A percentile compares a stretch with the other conserved stretches of the same genome.
Conservation (phyloP, 2,888 invertebrate species). For the Megastigmus dorsalis region DNA sequence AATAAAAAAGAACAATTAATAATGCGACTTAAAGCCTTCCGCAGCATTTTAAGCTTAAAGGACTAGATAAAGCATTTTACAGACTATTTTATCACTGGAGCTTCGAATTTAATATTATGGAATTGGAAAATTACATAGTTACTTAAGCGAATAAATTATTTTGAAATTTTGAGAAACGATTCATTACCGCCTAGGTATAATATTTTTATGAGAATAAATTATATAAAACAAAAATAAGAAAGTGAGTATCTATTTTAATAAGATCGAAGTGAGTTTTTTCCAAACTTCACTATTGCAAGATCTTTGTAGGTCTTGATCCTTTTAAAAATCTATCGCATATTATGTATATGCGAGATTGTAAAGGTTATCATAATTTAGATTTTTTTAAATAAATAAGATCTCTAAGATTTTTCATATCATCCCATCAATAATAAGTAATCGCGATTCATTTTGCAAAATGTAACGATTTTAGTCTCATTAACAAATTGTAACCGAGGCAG, state of each 20-base stretch:
- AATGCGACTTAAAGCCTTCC: slow-evolving; percentile 61
- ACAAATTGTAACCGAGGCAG: not conserved
- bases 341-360: not conserved
- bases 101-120: slow-evolving; percentile 30
- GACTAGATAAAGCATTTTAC: slow-evolving; percentile 39
- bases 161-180: slow-evolving; percentile 48
- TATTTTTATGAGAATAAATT: slow-evolving; percentile 33
- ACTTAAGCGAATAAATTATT: slow-evolving; percentile 44
- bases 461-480: slow-evolving; percentile 20
- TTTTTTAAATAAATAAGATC: slow-evolving; percentile 29
- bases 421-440: slow-evolving; percentile 9
- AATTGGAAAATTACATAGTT: slow-evolving; percentile 47
- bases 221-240: slow-evolving; percentile 1
- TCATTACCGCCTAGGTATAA: slow-evolving; percentile 19
- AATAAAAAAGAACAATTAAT: not conserved
- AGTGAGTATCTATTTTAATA: slow-evolving; percentile 18
- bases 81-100: slow-evolving; percentile 43
- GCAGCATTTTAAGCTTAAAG: slow-evolving; percentile 62
- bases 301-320: slow-evolving; percentile 17
- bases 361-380: slow-evolving; percentile 4
- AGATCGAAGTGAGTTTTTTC: slow-evolving; percentile 11
- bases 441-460: slow-evolving; percentile 3
- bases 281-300: not conserved
- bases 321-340: slow-evolving; percentile 2
- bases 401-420: slow-evolving; percentile 32